Evolutionary conservation across 2,888 invertebrate species (phyloP).

Genomic region (Salpingus planirostris): DNA sequence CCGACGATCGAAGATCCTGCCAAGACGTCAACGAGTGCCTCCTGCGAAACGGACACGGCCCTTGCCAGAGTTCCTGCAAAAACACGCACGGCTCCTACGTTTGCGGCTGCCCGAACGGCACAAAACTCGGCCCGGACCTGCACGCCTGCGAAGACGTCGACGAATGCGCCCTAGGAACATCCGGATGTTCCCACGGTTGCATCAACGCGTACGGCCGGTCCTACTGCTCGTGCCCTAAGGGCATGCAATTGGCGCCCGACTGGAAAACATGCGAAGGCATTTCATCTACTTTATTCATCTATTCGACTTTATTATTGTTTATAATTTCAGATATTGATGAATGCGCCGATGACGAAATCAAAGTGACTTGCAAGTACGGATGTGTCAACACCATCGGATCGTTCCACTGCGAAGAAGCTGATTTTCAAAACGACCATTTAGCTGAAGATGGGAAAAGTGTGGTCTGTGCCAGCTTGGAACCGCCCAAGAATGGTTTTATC

Average conservation of each 20-base stretch:
- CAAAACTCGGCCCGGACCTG: conserved; percentile 47
- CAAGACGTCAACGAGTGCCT: conserved; percentile 54
- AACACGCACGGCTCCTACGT: conserved; percentile 50
- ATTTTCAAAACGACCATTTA: conserved; percentile 5
- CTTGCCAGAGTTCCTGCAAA: conserved; percentile 51
- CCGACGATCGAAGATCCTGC: conserved; percentile 27
- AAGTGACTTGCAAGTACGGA: conserved; percentile 38
- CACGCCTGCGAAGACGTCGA: conserved; percentile 50
- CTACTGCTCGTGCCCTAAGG: conserved; percentile 37
- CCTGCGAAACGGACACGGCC: conserved; percentile 51
- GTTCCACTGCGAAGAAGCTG: conserved; percentile 43
- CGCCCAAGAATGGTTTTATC: conserved; percentile 42
- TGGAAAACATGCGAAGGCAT: conserved; percentile 36
- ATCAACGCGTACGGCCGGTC: conserved; percentile 44
- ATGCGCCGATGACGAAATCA: conserved; percentile 44
- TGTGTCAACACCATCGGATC: conserved; percentile 60
- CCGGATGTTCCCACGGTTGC: conserved; percentile 53
- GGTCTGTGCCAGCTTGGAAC: conserved; percentile 39
- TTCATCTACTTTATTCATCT: neutral
- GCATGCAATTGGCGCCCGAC: conserved; percentile 33
- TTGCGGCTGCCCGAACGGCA: conserved; percentile 54
- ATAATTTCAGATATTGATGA: conserved; percentile 52
- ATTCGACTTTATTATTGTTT: conserved; percentile 1
- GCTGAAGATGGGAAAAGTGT: conserved; percentile 25
- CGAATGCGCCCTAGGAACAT: conserved; percentile 42